These are phyloP conservation scores for Stigmatopora nigra DNA, from an alignment of 2,113 vertebrate genomes.

Conservation along the genomic window DNA sequence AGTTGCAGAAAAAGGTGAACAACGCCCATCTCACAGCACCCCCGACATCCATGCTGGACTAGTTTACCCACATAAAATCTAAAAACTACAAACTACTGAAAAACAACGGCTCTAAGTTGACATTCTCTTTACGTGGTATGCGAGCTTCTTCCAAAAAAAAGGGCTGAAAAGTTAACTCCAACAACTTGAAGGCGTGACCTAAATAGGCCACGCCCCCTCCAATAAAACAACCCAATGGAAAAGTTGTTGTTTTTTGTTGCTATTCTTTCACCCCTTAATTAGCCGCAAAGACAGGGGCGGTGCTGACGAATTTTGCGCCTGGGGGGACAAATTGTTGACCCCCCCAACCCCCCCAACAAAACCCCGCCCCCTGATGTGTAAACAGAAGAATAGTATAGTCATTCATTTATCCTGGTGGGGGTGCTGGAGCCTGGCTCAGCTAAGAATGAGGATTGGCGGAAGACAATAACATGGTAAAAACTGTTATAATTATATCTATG, in stretches of 20 bases:
- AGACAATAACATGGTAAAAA: too few species aligned
- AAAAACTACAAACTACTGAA: background rate
- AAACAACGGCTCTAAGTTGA: background rate
- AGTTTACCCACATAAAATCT: background rate
- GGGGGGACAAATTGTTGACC: too few species aligned
- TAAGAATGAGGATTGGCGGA: too few species aligned
- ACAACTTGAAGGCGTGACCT: constrained; percentile 50
- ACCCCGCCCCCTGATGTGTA: too few species aligned
- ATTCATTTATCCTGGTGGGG: too few species aligned
- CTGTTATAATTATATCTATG: too few species aligned
- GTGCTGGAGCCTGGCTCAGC: too few species aligned
- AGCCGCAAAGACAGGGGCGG: background rate
- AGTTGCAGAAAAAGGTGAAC: constrained; percentile 56
- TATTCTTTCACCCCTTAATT: background rate
- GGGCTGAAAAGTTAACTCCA: background rate
- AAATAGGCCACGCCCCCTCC: constrained; percentile 42
- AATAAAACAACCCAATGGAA: constrained; percentile 4
- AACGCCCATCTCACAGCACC: constrained; percentile 34
- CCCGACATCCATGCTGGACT: background rate
- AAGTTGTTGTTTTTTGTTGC: background rate
- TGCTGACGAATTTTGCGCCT: too few species aligned
- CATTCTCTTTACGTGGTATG: background rate
- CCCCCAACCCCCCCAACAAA: too few species aligned
- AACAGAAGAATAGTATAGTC: too few species aligned
- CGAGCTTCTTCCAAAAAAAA: background rate